Conservation (phyloP, 2,113 vertebrate genomes). For the Psettodes erumei region DNA sequence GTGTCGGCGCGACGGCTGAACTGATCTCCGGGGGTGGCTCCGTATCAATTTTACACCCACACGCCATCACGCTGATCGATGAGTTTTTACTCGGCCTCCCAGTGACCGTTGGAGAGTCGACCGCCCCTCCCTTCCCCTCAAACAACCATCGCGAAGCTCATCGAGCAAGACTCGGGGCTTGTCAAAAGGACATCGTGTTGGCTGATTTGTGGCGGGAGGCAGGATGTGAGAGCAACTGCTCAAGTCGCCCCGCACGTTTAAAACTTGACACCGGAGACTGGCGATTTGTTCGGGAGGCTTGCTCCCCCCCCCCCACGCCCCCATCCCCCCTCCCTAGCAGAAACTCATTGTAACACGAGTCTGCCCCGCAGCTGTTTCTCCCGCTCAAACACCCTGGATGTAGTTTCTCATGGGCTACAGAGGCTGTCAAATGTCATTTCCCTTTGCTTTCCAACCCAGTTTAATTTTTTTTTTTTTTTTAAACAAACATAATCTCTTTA, state of each 20-base stretch:
- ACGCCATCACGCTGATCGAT: background rate
- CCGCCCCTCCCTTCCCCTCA: too few relatives aligned
- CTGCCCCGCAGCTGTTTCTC: constrained; percentile 69
- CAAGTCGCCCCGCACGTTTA: constrained; percentile 10
- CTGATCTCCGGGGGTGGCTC: constrained; percentile 2
- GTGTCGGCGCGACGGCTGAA: constrained; percentile 35
- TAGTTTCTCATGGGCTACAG: constrained; percentile 53
- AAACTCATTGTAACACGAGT: constrained; percentile 61
- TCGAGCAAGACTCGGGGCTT: background rate
- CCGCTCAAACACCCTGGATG: constrained; percentile 44
- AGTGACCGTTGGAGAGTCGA: too few relatives aligned
- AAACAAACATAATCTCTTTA: constrained; percentile 15
- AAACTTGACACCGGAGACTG: constrained; percentile 47
- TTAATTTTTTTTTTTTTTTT: background rate
- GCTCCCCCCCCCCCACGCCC: background rate
- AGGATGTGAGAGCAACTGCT: constrained; percentile 35
- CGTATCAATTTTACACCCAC: too few relatives aligned
- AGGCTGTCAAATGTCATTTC: constrained; percentile 65
- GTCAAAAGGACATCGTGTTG: constrained; percentile 7
- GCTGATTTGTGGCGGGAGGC: constrained; percentile 38
- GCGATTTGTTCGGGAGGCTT: constrained; percentile 50
- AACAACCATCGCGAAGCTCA: background rate
- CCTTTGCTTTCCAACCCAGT: constrained; percentile 31
- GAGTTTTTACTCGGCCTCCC: too few relatives aligned
- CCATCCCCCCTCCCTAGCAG: background rate